Evolutionary conservation across 2,113 vertebrate species (phyloP).

Genomic region (Pseudorasbora parva): DNA sequence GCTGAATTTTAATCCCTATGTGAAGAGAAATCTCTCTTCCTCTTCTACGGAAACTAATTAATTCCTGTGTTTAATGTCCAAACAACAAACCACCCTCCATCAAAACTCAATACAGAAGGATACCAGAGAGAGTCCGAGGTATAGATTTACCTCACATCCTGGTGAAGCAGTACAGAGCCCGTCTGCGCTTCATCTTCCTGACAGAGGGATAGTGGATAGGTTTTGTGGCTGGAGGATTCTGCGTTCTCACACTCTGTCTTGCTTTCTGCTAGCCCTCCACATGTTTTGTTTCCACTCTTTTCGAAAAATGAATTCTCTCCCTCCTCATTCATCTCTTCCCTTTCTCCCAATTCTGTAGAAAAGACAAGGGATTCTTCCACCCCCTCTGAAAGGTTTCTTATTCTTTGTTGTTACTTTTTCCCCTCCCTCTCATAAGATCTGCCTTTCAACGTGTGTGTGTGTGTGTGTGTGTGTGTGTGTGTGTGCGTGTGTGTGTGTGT

Average conservation of each 20-base stretch:
- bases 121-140: neutral
- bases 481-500: too few relatives aligned
- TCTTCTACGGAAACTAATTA: neutral
- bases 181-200: constrained; percentile 34
- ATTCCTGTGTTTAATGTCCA: constrained; percentile 9
- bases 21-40: neutral
- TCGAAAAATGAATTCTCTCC: constrained; percentile 7
- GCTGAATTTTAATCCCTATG: neutral
- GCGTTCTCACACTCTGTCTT: constrained; percentile 29
- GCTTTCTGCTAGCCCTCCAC: constrained; percentile 7
- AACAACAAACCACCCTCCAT: neutral
- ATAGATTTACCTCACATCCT: constrained; percentile 32
- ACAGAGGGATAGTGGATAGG: constrained; percentile 19
- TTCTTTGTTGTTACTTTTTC: constrained; percentile 10
- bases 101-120: neutral
- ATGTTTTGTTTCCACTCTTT: constrained; percentile 28
- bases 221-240: constrained; percentile 32
- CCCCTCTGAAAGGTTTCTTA: neutral
- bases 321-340: constrained; percentile 17
- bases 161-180: neutral
- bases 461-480: too few relatives aligned
- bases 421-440: neutral
- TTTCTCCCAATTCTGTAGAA: constrained; percentile 13
- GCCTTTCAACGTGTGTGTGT: neutral
- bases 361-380: neutral